Conservation (phyloP, 1,140 invertebrate species). For the Orius laevigatus region DNA sequence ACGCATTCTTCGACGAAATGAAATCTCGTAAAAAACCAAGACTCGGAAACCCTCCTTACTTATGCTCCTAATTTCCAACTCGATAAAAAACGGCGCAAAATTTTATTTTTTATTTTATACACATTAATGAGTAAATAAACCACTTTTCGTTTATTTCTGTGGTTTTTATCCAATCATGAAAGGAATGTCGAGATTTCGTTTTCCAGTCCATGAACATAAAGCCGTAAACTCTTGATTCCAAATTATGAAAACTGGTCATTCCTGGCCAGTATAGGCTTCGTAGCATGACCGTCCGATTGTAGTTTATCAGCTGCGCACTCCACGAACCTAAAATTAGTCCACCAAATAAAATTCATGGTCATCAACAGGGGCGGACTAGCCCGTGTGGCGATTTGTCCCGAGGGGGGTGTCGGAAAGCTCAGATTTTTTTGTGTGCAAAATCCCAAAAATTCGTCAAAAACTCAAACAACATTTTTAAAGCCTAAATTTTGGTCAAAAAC, state of each 20-base stretch:
- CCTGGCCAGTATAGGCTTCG: conserved; percentile 58
- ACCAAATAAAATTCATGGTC: conserved; percentile 5
- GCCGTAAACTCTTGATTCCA: conserved; percentile 45
- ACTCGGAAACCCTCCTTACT: conserved; percentile 43
- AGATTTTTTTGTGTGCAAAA: too few species aligned
- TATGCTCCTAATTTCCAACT: conserved; percentile 32
- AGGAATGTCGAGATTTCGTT: conserved; percentile 51
- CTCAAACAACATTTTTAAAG: too few species aligned
- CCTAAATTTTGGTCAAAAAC: too few species aligned
- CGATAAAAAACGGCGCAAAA: too few species aligned
- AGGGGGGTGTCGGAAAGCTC: too few species aligned
- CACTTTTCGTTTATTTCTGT: background rate
- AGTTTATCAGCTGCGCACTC: conserved; percentile 39
- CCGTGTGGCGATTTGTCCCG: too few species aligned
- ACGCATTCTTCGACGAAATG: conserved; percentile 74
- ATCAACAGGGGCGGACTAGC: too few species aligned
- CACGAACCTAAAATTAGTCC: conserved; percentile 33
- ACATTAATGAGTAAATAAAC: too few species aligned
- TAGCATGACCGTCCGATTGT: conserved; percentile 37
- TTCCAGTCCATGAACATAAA: conserved; percentile 49
- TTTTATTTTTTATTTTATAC: too few species aligned
- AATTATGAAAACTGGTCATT: conserved; percentile 50
- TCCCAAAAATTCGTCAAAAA: too few species aligned
- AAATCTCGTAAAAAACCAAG: conserved; percentile 56
- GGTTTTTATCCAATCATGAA: conserved; percentile 34